A percentile compares a stretch with the other conserved stretches of the same genome.
phyloP scores from a whole-genome alignment of 1,140 invertebrate genomes.

The Helicoverpa zea region DNA sequence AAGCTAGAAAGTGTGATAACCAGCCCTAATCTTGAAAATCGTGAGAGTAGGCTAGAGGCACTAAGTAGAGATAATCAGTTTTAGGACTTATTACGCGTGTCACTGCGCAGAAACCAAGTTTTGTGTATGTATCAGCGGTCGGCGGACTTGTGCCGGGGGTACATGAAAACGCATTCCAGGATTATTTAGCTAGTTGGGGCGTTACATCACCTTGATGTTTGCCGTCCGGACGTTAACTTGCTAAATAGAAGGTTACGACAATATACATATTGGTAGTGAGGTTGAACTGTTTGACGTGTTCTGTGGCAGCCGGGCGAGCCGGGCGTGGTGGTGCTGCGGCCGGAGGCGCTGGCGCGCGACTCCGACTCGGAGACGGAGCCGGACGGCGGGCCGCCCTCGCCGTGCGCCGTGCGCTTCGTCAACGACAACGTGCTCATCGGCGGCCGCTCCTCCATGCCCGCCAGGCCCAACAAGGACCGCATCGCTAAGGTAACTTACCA shows the following conservation, averaged over 20 bases:
- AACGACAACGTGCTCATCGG: slow-evolving; percentile 97
- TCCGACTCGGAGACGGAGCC: slow-evolving; percentile 88
- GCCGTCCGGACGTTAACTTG: too few relatives aligned
- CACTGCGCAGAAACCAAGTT: too few relatives aligned
- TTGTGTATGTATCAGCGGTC: too few relatives aligned
- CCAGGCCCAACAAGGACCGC: slow-evolving; percentile 62
- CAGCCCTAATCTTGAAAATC: too few relatives aligned
- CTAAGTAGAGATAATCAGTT: too few relatives aligned
- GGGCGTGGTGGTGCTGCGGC: slow-evolving; percentile 89
- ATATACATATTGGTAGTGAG: not conserved
- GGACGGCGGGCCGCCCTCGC: slow-evolving; percentile 90
- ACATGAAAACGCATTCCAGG: too few relatives aligned
- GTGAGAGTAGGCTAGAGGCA: too few relatives aligned
- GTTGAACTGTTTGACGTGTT: not conserved
- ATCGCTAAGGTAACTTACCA: slow-evolving; percentile 64
- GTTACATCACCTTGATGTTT: too few relatives aligned
- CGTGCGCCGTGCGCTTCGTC: slow-evolving; percentile 93
- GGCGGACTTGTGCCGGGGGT: too few relatives aligned
- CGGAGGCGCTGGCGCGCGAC: slow-evolving; percentile 69
- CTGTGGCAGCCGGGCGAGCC: slow-evolving; percentile 89
- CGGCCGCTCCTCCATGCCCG: slow-evolving; percentile 86
- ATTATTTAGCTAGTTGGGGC: too few relatives aligned
- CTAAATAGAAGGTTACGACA: not conserved
- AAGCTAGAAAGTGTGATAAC: too few relatives aligned
- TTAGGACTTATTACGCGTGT: too few relatives aligned